Base-by-base conservation (phyloP, 1,140 invertebrate species). In the Rhagoletis zephyria region DNA sequence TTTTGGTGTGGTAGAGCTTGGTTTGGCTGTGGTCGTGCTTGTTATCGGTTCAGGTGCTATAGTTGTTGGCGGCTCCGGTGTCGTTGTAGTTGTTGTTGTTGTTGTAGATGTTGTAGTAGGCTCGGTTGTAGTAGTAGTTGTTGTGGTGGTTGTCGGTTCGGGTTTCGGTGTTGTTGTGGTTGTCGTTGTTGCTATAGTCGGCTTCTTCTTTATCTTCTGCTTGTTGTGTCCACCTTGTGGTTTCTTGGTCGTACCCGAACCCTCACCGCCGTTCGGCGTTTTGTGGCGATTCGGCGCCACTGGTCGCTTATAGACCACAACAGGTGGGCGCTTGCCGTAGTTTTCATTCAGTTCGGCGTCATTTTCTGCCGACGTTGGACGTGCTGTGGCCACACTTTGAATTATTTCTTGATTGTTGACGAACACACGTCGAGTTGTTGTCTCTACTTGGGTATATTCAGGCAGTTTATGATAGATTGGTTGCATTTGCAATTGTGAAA, bases 401-500 rank as follows among this genome's bases (percentile, higher is more conserved):
- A 92, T 88, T 4, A 92, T 88, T 87, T 93, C 90, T 64, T 93
- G 89, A 60, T 93, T 91, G 88, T 91, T 91, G 67, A 91, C 89
- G 86, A 92, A 92, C 1, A 93, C 89, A 3, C 90, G 89, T 3
- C 90, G 88, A 0, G 91, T 92, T 42, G 90, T 91, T 10, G 91
- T 90, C 61, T 92, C 90, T 3, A 89, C 88, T 16, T 81, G 14
- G 12, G 51, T 59, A 10, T 81, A 56, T 30, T 91, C 90, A 4
- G 91, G 89, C 19, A 89, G 85, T 42, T 92, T 91, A 61, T 92
- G 90, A 59, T 92, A 91, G 16, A 92, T 92, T 14, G 91, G 91
- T 81, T 92, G 90, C 90, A 92, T 91, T 60, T 92, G 89, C 1
- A 88, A n/a, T 45, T 87, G 67, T 51, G 88, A 87, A 40, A 88